Evolutionary conservation across 2,797 vertebrate genomes (phyloP).

Genomic region (Notoglanidium macrostoma): DNA sequence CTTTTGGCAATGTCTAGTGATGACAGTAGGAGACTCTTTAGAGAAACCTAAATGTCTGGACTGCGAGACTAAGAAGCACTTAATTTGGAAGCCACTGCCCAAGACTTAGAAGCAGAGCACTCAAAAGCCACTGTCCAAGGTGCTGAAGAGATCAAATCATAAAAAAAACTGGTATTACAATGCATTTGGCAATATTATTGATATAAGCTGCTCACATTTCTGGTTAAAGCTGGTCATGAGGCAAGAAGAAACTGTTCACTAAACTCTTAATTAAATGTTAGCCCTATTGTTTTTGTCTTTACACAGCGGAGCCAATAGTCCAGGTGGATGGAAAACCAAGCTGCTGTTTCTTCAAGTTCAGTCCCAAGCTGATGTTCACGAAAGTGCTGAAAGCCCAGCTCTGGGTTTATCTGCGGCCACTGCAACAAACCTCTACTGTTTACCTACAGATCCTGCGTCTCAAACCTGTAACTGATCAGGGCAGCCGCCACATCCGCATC

Average conservation of each 20-base stretch:
- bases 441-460: constrained; percentile 97
- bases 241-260: neutral
- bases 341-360: constrained; percentile 99
- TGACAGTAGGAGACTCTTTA: neutral
- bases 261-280: constrained; percentile 1
- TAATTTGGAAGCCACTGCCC: constrained; percentile 1
- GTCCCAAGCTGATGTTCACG: constrained; percentile 98
- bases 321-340: constrained; percentile 95
- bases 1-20: neutral
- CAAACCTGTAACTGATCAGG: constrained; percentile 91
- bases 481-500: constrained; percentile 95
- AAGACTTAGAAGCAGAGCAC: neutral
- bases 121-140: constrained; percentile 41
- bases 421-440: constrained; percentile 93
- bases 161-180: constrained; percentile 11
- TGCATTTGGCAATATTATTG: neutral
- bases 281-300: constrained; percentile 44
- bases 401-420: constrained; percentile 95
- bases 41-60: neutral
- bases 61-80: neutral
- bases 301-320: constrained; percentile 89
- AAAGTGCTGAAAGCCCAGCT: constrained; percentile 98
- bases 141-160: constrained; percentile 25
- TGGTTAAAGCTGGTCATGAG: neutral
- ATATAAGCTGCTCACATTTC: neutral